Evolutionary conservation across 2,797 vertebrate genomes (phyloP).

Genomic region (Poecilia picta): DNA sequence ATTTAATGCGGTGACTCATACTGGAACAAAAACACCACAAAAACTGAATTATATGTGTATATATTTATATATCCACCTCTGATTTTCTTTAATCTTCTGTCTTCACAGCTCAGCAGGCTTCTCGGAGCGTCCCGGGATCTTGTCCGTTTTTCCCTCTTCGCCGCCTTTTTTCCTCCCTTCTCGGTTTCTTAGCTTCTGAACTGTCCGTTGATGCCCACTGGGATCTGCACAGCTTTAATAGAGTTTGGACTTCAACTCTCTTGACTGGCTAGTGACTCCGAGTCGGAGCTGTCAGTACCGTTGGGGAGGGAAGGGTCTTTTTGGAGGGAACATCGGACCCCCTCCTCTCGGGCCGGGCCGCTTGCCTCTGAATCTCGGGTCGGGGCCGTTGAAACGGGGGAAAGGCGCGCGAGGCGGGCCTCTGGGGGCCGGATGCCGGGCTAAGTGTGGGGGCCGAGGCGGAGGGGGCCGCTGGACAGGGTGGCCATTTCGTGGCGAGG

Average conservation of each 20-base stretch:
- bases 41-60: conserved; percentile 70
- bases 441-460: conserved; percentile 67
- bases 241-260: not conserved
- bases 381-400: conserved; percentile 75
- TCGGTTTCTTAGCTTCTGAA: conserved; percentile 29
- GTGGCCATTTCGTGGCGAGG: conserved; percentile 65
- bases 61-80: conserved; percentile 79
- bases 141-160: conserved; percentile 8
- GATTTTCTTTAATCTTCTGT: conserved; percentile 77
- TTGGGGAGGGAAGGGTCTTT: conserved; percentile 91
- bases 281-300: conserved; percentile 83
- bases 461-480: conserved; percentile 64
- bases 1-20: conserved; percentile 47
- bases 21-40: conserved; percentile 54
- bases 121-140: conserved; percentile 48
- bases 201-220: conserved; percentile 9
- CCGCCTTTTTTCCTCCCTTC: not conserved
- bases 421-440: conserved; percentile 62
- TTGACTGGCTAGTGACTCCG: conserved; percentile 4
- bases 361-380: conserved; percentile 84
- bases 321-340: conserved; percentile 87
- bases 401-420: conserved; percentile 69
- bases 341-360: conserved; percentile 82
- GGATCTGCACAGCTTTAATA: conserved; percentile 12
- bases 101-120: conserved; percentile 62